A percentile compares a stretch with the other conserved stretches of the same genome.
phyloP scores from a whole-genome alignment of 1,140 invertebrate genomes.

The Thereuonema tuberculata region DNA sequence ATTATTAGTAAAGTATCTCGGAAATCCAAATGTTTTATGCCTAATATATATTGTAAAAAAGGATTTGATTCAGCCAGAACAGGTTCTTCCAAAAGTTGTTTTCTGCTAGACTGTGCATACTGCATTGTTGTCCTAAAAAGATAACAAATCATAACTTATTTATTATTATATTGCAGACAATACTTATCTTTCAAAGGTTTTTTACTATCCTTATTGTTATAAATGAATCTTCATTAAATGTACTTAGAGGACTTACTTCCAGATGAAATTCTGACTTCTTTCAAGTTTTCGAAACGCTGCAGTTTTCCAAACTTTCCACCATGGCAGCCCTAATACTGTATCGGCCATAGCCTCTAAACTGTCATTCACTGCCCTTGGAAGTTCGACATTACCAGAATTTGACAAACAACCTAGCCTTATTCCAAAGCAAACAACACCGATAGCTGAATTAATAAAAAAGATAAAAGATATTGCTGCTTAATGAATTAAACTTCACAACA shows the following conservation, averaged over 20 bases:
- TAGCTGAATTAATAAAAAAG: conserved; percentile 41
- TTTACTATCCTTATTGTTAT: too few species aligned
- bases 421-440: conserved; percentile 69
- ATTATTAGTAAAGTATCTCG: too few species aligned
- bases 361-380: conserved; percentile 68
- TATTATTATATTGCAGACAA: too few species aligned
- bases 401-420: conserved; percentile 62
- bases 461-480: neutral
- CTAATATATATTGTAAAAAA: too few species aligned
- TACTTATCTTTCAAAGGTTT: too few species aligned
- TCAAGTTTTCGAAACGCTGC: conserved; percentile 65
- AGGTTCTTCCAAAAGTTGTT: too few species aligned
- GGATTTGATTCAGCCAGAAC: too few species aligned
- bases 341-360: conserved; percentile 61
- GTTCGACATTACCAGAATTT: conserved; percentile 49
- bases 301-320: conserved; percentile 69
- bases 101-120: too few species aligned
- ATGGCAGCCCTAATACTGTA: conserved; percentile 52
- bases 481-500: neutral
- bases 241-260: conserved; percentile 53
- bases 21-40: too few species aligned
- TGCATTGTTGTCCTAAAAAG: too few species aligned
- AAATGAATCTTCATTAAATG: too few species aligned
- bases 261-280: conserved; percentile 58
- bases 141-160: too few species aligned